These are phyloP conservation scores for Belgica antarctica DNA, from an alignment of 2,888 invertebrate genomes.

Conservation along the genomic window DNA sequence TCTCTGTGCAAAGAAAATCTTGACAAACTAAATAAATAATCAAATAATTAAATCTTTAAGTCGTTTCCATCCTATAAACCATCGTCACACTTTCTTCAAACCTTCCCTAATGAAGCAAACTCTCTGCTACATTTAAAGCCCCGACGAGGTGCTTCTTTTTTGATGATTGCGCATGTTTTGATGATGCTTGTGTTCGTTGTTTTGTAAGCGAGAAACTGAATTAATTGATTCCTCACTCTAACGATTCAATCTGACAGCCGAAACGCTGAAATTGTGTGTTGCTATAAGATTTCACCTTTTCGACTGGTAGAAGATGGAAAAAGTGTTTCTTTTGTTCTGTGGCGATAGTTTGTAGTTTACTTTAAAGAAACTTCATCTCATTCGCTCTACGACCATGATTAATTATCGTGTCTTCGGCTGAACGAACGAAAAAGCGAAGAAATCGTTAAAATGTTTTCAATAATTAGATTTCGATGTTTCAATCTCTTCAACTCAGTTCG, in stretches of 20 bases:
- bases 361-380: conserved; percentile 1
- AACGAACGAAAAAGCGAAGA: neutral
- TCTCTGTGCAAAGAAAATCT: too few species aligned
- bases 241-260: conserved; percentile 9
- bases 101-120: too few species aligned
- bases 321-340: conserved; percentile 29
- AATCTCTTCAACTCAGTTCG: neutral
- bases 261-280: conserved; percentile 6
- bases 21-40: too few species aligned
- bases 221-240: conserved; percentile 22
- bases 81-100: too few species aligned
- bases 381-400: conserved; percentile 18
- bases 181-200: neutral
- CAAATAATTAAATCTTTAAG: too few species aligned
- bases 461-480: conserved; percentile 37
- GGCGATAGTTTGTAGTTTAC: conserved; percentile 25
- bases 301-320: neutral
- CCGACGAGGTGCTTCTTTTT: too few species aligned
- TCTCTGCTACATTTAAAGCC: too few species aligned
- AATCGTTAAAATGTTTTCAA: conserved; percentile 30
- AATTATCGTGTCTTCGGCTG: conserved; percentile 15
- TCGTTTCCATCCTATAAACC: too few species aligned
- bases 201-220: conserved; percentile 10
- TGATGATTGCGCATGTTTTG: conserved; percentile 10
- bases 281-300: conserved; percentile 11